Evolutionary conservation across 1,140 invertebrate species (phyloP), one percentile per base, ranked within the genome.

Genomic region (Metopolophium dirhodum): DNA sequence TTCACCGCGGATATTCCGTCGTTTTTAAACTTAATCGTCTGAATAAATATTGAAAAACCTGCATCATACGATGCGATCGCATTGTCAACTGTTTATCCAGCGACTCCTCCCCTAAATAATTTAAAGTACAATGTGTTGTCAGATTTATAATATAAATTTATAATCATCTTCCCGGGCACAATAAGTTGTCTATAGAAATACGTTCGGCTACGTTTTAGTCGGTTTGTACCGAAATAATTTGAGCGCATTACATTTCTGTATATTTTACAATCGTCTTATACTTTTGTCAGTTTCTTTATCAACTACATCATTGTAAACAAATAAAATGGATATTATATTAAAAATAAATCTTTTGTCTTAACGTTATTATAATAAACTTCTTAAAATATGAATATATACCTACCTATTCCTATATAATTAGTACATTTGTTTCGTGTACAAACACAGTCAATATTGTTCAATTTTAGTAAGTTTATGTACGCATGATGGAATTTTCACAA

Each of bases 121-220:
- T n/a, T 4, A 68, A 77, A 18, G 30, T 18, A n/a, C n/a, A 57
- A 57, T 57, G n/a, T 77, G 61, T n/a, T 77, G 61, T 77, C n/a
- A 77, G 61, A 77, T 77, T n/a, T 77, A n/a, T 77, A 77, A 68
- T 77, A n/a, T 77, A 77, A 14, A 68, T n/a, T 14, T 77, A 77
- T 77, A 77, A 77, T 77, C 61, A 77, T n/a, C 61, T 77, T 77
- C n/a, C 61, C 61, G 61, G 61, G n/a, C n/a, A 77, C n/a, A 77
- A 77, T 77, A 77, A 77, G n/a, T 77, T 18, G 14, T n/a, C n/a
- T 77, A 18, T 35, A 77, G n/a, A 77, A 77, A 77, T 14, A 77
- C 37, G 37, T 37, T 37, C 37, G 37, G 37, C 1, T 37, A 77
- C 30, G n/a, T n/a, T 77, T 77, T 77, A n/a, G 61, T 14, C 61